Evolutionary conservation across 2,888 invertebrate genomes (phyloP).

Genomic region (Kuschelorhynchus macadamiae): DNA sequence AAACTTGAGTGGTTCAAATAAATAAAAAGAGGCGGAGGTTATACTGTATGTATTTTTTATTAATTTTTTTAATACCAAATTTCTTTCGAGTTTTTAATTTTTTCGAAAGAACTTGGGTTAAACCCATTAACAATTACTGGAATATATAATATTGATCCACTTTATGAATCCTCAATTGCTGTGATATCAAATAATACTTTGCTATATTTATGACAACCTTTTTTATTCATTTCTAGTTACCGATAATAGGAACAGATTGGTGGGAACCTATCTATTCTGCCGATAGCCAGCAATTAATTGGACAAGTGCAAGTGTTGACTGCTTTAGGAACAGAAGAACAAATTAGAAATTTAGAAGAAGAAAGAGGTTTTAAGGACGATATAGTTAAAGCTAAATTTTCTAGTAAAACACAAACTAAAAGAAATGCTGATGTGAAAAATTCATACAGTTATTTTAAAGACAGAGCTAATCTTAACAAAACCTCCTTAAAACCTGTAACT

Average conservation of each 20-base stretch:
- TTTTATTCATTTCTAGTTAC: constrained; percentile 71
- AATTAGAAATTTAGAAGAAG: constrained; percentile 71
- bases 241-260: constrained; percentile 74
- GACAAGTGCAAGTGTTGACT: constrained; percentile 72
- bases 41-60: too few relatives aligned
- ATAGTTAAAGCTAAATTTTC: constrained; percentile 57
- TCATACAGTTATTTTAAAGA: constrained; percentile 22
- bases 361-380: constrained; percentile 65
- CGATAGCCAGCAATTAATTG: constrained; percentile 67
- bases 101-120: too few relatives aligned
- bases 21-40: too few relatives aligned
- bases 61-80: too few relatives aligned
- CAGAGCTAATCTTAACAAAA: constrained; percentile 28
- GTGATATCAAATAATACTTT: too few relatives aligned
- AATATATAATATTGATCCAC: too few relatives aligned
- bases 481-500: neutral
- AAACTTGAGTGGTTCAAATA: too few relatives aligned
- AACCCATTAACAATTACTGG: too few relatives aligned
- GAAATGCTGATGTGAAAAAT: neutral
- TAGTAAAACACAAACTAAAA: constrained; percentile 5
- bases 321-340: constrained; percentile 76
- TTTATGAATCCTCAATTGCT: too few relatives aligned
- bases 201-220: too few relatives aligned
- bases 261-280: constrained; percentile 72
- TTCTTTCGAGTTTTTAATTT: too few relatives aligned